Evolutionary conservation across 1,140 invertebrate species (phyloP).

Genomic region (Scaptomyza graminum): DNA sequence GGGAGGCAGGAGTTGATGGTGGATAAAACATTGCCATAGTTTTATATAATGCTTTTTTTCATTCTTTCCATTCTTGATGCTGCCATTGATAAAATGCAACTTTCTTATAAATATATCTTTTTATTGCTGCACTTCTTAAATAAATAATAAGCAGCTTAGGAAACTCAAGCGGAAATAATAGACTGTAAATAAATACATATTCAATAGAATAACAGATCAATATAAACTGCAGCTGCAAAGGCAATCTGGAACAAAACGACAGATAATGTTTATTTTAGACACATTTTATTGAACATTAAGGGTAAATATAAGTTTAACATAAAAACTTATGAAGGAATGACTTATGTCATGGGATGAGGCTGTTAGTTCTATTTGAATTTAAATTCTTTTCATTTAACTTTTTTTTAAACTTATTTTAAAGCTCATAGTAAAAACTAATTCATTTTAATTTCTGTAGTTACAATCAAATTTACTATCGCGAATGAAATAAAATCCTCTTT

Average conservation of each 20-base stretch:
- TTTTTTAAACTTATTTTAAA: too few relatives aligned
- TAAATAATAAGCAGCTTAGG: constrained; percentile 12
- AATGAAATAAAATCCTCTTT: too few relatives aligned
- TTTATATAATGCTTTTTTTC: constrained; percentile 27
- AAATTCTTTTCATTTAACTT: too few relatives aligned
- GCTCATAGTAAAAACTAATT: too few relatives aligned
- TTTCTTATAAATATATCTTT: constrained; percentile 4
- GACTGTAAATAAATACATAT: constrained; percentile 16
- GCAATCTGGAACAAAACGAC: not conserved
- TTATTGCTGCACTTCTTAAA: constrained; percentile 24
- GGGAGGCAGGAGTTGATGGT: not conserved
- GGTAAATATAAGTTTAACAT: not conserved
- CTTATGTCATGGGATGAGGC: too few relatives aligned
- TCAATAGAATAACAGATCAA: constrained; percentile 3
- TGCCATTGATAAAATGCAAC: constrained; percentile 27
- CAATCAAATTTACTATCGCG: too few relatives aligned
- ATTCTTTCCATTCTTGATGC: not conserved
- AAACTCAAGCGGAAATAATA: constrained; percentile 5
- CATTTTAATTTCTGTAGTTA: too few relatives aligned
- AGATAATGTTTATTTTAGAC: not conserved
- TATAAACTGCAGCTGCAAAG: not conserved
- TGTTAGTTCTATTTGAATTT: too few relatives aligned
- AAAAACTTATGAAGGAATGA: too few relatives aligned
- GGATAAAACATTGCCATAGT: constrained; percentile 25
- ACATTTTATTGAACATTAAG: not conserved